A percentile compares a stretch with the other conserved stretches of the same genome.
These are phyloP conservation scores for Pentalonia nigronervosa DNA, from an alignment of 1,140 invertebrate species.

Conservation along the genomic window DNA sequence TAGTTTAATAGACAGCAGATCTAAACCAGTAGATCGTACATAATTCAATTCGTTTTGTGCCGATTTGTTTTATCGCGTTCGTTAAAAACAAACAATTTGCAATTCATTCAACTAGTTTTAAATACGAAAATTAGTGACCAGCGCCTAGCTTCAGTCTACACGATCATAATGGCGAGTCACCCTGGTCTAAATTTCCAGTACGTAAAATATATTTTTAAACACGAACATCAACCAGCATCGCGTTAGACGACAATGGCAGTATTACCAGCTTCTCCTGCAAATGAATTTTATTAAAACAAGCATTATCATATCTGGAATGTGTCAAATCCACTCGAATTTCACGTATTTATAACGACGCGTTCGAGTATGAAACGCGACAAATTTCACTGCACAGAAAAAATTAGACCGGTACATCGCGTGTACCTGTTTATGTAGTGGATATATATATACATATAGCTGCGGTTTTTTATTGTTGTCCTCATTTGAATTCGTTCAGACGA, in stretches of 20 bases:
- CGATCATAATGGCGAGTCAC: background rate
- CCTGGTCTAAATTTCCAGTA: background rate
- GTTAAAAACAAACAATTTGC: background rate
- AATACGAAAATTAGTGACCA: background rate
- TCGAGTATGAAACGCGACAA: constrained; percentile 22
- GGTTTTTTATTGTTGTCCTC: background rate
- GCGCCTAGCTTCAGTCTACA: background rate
- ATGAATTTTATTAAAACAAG: constrained; percentile 10
- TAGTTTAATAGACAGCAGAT: background rate
- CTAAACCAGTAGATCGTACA: background rate
- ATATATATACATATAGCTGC: too few species aligned
- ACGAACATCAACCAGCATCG: background rate
- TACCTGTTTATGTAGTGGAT: background rate
- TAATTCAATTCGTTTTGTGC: background rate
- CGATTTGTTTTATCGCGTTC: background rate
- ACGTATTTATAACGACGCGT: background rate
- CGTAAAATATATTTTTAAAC: constrained; percentile 21
- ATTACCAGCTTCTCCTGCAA: background rate
- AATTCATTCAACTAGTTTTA: background rate
- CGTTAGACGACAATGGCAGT: background rate
- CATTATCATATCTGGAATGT: background rate
- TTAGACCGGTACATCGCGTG: constrained; percentile 5
- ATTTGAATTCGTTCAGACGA: background rate
- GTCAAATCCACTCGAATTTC: constrained; percentile 24
- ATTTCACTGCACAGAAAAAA: background rate